Conservation (phyloP, 2,113 vertebrate species). For the Steatornis caripensis region DNA sequence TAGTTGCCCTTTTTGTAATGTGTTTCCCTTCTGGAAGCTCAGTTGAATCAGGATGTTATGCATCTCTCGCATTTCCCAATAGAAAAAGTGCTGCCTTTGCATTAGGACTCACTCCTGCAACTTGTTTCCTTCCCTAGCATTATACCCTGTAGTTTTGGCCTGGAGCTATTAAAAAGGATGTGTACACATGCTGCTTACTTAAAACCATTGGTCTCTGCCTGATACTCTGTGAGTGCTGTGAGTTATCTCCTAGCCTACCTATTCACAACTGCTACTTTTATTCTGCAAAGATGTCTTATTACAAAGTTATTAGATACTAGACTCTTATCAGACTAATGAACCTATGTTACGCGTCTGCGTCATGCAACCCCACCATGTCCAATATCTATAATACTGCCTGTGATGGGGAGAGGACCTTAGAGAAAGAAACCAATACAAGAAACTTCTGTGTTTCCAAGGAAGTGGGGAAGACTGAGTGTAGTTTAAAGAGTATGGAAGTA, state of each 20-base stretch:
- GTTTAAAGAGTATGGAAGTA: neutral
- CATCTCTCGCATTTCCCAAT: neutral
- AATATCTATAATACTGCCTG: neutral
- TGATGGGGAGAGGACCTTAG: neutral
- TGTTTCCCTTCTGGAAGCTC: neutral
- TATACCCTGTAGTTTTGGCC: neutral
- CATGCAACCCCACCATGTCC: fast-evolving
- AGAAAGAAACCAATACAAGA: neutral
- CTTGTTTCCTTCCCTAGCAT: neutral
- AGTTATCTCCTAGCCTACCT: neutral
- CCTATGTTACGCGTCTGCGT: too few species aligned
- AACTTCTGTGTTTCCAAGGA: neutral
- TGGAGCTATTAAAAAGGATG: neutral
- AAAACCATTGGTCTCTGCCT: neutral
- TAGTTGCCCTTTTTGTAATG: neutral
- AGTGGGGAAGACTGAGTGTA: neutral
- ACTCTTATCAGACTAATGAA: neutral
- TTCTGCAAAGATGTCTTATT: neutral
- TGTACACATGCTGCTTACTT: fast-evolving
- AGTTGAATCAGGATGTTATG: neutral
- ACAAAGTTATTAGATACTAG: neutral
- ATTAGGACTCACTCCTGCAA: neutral
- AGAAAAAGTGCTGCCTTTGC: neutral
- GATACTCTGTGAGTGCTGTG: neutral
- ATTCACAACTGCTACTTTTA: neutral